Conservation (phyloP, 1,140 invertebrate genomes). For the Drosophila bocki region DNA sequence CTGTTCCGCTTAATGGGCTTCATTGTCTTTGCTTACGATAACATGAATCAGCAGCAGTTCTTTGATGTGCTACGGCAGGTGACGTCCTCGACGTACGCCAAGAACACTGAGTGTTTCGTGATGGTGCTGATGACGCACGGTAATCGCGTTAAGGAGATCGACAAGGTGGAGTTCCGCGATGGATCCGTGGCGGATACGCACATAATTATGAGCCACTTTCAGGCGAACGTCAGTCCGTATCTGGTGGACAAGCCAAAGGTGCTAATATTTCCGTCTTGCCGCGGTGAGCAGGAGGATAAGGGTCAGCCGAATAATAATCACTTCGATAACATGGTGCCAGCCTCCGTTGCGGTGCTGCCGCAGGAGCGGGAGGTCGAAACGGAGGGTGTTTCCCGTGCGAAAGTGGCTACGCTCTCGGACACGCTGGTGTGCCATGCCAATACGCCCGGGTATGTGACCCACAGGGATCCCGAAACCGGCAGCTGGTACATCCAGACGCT, state of each 20-base stretch:
- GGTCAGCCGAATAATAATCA: slow-evolving; percentile 39
- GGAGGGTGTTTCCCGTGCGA: slow-evolving; percentile 25
- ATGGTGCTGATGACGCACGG: slow-evolving; percentile 88
- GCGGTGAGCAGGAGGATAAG: slow-evolving; percentile 70
- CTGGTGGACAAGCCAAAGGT: slow-evolving; percentile 91
- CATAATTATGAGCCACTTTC: slow-evolving; percentile 88
- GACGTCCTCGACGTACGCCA: slow-evolving; percentile 74
- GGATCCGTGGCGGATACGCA: slow-evolving; percentile 82
- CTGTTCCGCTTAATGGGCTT: slow-evolving; percentile 87
- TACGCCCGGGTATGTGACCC: slow-evolving; percentile 88
- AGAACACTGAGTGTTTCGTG: slow-evolving; percentile 86
- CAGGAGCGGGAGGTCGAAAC: slow-evolving; percentile 17
- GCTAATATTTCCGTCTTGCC: slow-evolving; percentile 92
- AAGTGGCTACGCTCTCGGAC: slow-evolving; percentile 86
- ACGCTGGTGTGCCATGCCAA: slow-evolving; percentile 89
- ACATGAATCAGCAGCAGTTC: slow-evolving; percentile 85
- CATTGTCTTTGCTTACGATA: slow-evolving; percentile 77
- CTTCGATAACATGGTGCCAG: not conserved
- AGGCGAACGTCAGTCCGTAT: slow-evolving; percentile 86
- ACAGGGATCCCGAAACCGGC: slow-evolving; percentile 88
- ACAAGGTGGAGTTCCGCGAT: slow-evolving; percentile 85
- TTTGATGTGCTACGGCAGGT: slow-evolving; percentile 77
- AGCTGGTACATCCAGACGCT: slow-evolving; percentile 92
- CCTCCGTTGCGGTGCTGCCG: not conserved
- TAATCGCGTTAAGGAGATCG: slow-evolving; percentile 63